phyloP scores from a whole-genome alignment of 2,113 vertebrate species.

The Cyrtonyx montezumae region DNA sequence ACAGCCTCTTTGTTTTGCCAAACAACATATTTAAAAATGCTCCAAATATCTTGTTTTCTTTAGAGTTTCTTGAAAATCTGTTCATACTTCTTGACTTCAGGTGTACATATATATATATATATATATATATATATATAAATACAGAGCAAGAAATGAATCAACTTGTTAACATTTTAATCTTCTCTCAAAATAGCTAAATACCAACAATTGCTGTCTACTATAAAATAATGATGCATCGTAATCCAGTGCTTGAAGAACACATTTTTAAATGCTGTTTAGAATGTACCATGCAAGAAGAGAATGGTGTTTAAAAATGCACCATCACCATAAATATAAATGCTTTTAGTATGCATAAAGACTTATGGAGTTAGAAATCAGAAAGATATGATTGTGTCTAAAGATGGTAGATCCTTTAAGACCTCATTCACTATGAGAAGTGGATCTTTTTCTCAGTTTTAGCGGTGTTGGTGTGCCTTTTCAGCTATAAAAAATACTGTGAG shows the following conservation, averaged over 20 bases:
- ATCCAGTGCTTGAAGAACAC: not conserved
- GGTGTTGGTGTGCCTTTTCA: not conserved
- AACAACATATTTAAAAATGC: not conserved
- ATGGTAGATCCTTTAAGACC: not conserved
- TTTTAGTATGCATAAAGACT: not conserved
- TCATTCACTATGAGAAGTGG: not conserved
- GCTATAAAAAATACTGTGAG: not conserved
- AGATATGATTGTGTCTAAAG: not conserved
- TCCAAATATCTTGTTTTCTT: not conserved
- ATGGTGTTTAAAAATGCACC: not conserved
- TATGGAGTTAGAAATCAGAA: not conserved
- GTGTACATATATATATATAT: not conserved
- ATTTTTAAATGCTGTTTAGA: not conserved
- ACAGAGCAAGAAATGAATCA: not conserved
- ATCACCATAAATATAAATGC: not conserved
- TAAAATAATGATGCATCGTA: accelerated
- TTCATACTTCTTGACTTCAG: not conserved
- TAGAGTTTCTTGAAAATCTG: not conserved
- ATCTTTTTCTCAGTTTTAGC: not conserved
- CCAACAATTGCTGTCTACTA: not conserved
- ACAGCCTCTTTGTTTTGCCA: not conserved
- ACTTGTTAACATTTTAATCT: not conserved
- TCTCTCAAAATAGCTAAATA: not conserved
- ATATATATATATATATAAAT: not conserved
- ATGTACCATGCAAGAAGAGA: not conserved